Base-by-base conservation (phyloP, 2,113 vertebrate species). In the Pleuronectes platessa region DNA sequence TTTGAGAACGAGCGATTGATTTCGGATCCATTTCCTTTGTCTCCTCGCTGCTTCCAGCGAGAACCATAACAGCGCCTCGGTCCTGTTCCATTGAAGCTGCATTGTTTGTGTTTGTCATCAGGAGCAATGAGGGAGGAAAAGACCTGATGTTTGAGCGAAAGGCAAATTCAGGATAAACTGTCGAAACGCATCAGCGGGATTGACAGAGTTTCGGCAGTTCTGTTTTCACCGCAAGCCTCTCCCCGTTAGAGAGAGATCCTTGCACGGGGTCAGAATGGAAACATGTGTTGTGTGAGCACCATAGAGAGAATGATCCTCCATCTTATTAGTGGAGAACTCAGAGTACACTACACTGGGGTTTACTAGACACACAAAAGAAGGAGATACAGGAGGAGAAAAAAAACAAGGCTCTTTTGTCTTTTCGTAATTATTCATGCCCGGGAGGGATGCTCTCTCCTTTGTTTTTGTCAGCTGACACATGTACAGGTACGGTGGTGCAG, bases 361-460 rank as follows among this genome's bases (percentile, higher is more conserved):
- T 85, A 74, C 88, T 80, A 89, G 71, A 86, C 82, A 85, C 69
- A 79, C 85, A 91, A 80, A 88, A 88, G 78, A 88, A 63, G 68
- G 49, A 79, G 73, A 83, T 68, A 80, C 68, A 78, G 64, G 66
- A 68, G 80, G 58, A 76, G 74, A 85, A 64, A 65, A 87, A 90
- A 89, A 89, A 87, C 76, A 88, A 74, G 69, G 37, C 78, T 89
- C 87, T 93, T 92, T 93, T 90, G 90, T 93, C 84, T 92, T 91
- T 88, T 89, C 73, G 88, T 93, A 92, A 94, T 93, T 92, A 93
- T 89, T 92, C 86, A 86, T 92, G 79, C 87, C 86, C 71, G 68
- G 74, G 79, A 90, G 90, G 83, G 86, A 91, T 84, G 79, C 83
- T 93, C 82, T 81, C 81, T 87, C 72, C 85, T 92, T 88, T 89